Percentiles rank a stretch among this genome's conserved stretches.
Evolutionary conservation across 1,140 invertebrate genomes (phyloP).

Genomic region (Antheraea mylitta): DNA sequence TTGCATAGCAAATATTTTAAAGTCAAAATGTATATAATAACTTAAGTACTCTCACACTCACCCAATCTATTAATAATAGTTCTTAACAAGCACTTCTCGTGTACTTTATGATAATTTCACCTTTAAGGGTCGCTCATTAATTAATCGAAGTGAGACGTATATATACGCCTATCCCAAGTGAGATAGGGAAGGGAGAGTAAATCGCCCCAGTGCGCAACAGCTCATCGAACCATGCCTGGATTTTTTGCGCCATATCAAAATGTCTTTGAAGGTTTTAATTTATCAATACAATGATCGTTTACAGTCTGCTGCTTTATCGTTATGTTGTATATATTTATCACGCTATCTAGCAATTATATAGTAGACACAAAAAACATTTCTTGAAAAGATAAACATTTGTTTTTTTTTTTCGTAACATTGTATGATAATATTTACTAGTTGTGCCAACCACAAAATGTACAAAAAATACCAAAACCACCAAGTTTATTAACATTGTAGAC

Average conservation of each 20-base stretch:
- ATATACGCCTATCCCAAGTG: slow-evolving; percentile 16
- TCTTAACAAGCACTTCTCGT: slow-evolving; percentile 71
- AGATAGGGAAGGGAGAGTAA: slow-evolving; percentile 45
- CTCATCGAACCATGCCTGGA: slow-evolving; percentile 50
- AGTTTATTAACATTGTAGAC: too few species aligned
- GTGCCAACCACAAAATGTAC: too few species aligned
- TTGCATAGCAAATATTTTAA: not conserved
- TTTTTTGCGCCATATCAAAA: slow-evolving; percentile 54
- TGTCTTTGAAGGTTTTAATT: slow-evolving; percentile 34
- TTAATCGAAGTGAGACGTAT: slow-evolving; percentile 47
- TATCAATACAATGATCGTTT: slow-evolving; percentile 50
- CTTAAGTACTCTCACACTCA: slow-evolving; percentile 40
- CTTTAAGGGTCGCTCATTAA: slow-evolving; percentile 67
- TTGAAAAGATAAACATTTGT: too few species aligned
- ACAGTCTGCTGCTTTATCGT: slow-evolving; percentile 56
- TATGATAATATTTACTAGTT: too few species aligned
- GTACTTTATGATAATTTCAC: slow-evolving; percentile 56
- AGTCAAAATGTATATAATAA: not conserved
- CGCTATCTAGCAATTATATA: slow-evolving; percentile 9
- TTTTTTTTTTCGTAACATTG: too few species aligned
- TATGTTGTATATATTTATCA: slow-evolving; percentile 22
- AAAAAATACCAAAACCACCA: too few species aligned
- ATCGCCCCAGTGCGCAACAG: slow-evolving; percentile 40
- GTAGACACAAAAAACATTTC: too few species aligned
- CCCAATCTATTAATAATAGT: slow-evolving; percentile 63